phyloP scores from a whole-genome alignment of 2,113 vertebrate species.

The Beaufortia kweichowensis region DNA sequence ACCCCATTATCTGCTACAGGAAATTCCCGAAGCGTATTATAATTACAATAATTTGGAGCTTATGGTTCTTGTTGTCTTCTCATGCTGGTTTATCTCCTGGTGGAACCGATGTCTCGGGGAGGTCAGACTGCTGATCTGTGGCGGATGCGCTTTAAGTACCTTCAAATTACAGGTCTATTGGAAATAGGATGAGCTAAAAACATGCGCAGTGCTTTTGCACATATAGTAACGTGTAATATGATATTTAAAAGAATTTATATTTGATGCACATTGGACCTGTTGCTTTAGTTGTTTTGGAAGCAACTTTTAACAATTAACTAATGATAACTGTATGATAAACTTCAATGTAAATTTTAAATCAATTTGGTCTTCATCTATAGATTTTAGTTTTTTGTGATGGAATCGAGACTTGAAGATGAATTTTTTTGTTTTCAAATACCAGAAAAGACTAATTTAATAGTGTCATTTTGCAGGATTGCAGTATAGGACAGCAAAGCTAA shows the following conservation, averaged over 20 bases:
- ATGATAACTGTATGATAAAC: too few species aligned
- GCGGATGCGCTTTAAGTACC: conserved; percentile 41
- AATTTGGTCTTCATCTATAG: too few species aligned
- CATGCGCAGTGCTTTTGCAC: conserved; percentile 36
- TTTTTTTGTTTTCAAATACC: conserved; percentile 47
- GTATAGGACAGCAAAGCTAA: conserved; percentile 25
- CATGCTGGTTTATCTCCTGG: conserved; percentile 27
- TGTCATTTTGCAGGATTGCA: conserved; percentile 42
- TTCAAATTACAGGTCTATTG: conserved; percentile 53
- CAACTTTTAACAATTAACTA: too few species aligned
- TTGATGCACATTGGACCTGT: conserved; percentile 20
- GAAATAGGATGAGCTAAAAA: conserved; percentile 47
- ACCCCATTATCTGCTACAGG: conserved; percentile 35
- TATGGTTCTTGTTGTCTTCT: conserved; percentile 39
- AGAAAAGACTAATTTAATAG: conserved; percentile 42
- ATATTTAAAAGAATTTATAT: conserved; percentile 42
- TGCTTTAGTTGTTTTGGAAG: background rate
- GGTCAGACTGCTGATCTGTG: conserved; percentile 41
- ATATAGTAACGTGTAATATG: conserved; percentile 45
- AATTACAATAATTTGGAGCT: conserved; percentile 49
- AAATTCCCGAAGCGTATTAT: conserved; percentile 36
- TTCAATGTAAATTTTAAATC: too few species aligned
- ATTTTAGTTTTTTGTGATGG: too few species aligned
- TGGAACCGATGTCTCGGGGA: conserved; percentile 14
- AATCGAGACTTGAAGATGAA: too few species aligned